Evolutionary conservation across 2,113 vertebrate species (phyloP).

Genomic region (Daubentonia madagascariensis): DNA sequence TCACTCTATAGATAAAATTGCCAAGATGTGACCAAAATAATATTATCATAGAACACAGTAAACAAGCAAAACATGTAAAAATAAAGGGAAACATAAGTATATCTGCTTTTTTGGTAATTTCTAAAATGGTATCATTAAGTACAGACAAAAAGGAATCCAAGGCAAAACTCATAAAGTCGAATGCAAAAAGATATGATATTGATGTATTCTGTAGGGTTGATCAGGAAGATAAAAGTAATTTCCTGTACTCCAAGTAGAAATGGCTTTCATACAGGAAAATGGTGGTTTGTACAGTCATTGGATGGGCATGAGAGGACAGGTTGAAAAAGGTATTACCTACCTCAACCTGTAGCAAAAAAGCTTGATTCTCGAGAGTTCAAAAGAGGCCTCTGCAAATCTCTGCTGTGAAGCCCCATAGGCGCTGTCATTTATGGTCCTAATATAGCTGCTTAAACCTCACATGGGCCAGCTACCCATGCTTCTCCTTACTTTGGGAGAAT

Average conservation of each 20-base stretch:
- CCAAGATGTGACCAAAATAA: not conserved
- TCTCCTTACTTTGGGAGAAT: not conserved
- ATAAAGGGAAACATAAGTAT: not conserved
- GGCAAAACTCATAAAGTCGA: not conserved
- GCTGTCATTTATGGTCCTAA: not conserved
- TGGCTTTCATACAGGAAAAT: not conserved
- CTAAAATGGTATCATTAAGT: not conserved
- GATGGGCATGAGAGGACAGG: not conserved
- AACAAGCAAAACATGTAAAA: not conserved
- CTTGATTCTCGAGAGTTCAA: not conserved
- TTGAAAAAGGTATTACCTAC: not conserved
- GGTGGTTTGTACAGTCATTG: not conserved
- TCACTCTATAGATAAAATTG: not conserved
- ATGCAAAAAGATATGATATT: not conserved
- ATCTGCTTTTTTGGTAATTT: not conserved
- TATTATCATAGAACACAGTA: not conserved
- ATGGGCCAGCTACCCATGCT: not conserved
- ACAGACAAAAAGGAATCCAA: not conserved
- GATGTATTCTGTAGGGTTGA: not conserved
- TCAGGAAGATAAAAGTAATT: not conserved
- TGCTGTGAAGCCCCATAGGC: not conserved
- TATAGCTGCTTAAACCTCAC: not conserved
- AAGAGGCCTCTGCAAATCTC: not conserved
- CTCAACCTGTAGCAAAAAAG: not conserved
- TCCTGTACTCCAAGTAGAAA: not conserved